Evolutionary conservation across 2,113 vertebrate genomes (phyloP).

Genomic region (Peromyscus maniculatus): DNA sequence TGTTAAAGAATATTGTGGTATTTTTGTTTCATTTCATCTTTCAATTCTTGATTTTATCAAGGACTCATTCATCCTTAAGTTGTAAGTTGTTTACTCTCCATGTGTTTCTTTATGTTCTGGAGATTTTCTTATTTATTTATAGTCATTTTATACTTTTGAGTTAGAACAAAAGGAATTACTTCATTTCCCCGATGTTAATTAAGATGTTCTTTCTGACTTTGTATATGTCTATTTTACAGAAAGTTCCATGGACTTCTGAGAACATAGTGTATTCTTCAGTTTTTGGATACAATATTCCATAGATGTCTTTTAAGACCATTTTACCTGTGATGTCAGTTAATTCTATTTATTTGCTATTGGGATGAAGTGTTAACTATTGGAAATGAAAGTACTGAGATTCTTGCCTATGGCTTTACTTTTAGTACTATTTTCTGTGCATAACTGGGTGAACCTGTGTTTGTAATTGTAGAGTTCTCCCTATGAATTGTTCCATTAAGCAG

Average conservation of each 20-base stretch:
- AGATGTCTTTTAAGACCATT: not conserved
- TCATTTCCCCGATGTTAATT: not conserved
- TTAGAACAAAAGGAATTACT: not conserved
- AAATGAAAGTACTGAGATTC: not conserved
- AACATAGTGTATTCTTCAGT: too few species aligned
- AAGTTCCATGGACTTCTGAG: too few species aligned
- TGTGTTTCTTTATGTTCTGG: too few species aligned
- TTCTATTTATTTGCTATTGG: not conserved
- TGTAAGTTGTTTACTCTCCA: not conserved
- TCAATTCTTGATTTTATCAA: not conserved
- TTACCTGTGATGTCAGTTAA: not conserved
- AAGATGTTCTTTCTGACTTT: not conserved
- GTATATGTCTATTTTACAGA: too few species aligned
- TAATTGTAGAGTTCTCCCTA: too few species aligned
- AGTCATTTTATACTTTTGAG: not conserved
- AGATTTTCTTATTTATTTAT: not conserved
- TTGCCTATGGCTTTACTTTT: not conserved
- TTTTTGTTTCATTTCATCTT: not conserved
- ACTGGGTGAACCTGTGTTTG: not conserved
- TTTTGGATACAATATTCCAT: too few species aligned
- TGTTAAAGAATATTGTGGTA: not conserved
- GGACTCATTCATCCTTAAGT: not conserved
- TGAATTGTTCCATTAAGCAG: too few species aligned
- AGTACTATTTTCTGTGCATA: not conserved
- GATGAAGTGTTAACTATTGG: not conserved